A percentile compares a stretch with the other conserved stretches of the same genome.
These are phyloP conservation scores for Ceratina australensis DNA, from an alignment of 1,140 invertebrate genomes.

Conservation along the genomic window DNA sequence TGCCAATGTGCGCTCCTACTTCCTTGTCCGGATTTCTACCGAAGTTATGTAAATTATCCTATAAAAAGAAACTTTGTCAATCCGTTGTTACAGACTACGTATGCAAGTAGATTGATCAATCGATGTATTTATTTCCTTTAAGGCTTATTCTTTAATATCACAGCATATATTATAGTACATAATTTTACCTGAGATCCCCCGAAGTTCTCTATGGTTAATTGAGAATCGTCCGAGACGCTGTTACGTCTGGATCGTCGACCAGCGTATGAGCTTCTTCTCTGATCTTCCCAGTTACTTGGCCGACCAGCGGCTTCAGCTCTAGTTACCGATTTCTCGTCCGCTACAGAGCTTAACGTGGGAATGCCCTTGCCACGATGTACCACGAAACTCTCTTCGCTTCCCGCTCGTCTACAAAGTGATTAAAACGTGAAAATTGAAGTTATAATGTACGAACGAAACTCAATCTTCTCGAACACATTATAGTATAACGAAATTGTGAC, in stretches of 20 bases:
- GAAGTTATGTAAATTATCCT: constrained; percentile 84
- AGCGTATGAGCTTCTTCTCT: constrained; percentile 86
- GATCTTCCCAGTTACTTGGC: constrained; percentile 91
- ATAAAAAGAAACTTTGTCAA: constrained; percentile 45
- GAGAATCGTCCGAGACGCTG: constrained; percentile 92
- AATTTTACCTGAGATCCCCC: constrained; percentile 87
- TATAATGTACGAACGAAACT: too few relatives aligned
- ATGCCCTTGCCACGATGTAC: constrained; percentile 89
- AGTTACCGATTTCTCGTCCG: constrained; percentile 77
- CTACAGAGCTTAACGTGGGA: constrained; percentile 87
- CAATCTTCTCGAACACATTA: too few relatives aligned
- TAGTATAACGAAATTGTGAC: too few relatives aligned
- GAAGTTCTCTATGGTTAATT: constrained; percentile 95
- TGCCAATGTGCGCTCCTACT: constrained; percentile 81
- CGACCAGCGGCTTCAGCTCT: constrained; percentile 86
- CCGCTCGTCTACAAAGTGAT: constrained; percentile 63
- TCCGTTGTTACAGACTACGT: constrained; percentile 29
- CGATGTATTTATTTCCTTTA: too few relatives aligned
- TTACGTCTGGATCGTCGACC: constrained; percentile 90
- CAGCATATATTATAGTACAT: too few relatives aligned
- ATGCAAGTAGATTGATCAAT: too few relatives aligned
- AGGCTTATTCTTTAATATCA: too few relatives aligned
- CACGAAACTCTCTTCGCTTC: constrained; percentile 86
- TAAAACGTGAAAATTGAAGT: neutral
- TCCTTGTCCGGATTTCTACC: constrained; percentile 90